Evolutionary conservation across 1,140 invertebrate genomes (phyloP).

Genomic region (Oedothorax gibbosus): DNA sequence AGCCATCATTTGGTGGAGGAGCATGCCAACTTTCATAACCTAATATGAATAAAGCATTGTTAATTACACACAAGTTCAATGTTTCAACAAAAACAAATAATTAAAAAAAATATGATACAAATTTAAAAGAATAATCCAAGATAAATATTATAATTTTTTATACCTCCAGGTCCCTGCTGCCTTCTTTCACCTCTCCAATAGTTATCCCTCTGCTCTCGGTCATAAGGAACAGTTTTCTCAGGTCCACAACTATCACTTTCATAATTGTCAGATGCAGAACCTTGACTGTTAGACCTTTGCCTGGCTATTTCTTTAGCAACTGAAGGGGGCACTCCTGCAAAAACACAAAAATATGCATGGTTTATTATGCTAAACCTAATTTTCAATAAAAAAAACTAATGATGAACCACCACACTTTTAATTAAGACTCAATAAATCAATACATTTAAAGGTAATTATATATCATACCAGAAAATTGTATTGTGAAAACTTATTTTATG

Average conservation of each 20-base stretch:
- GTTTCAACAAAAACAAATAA: too few species aligned
- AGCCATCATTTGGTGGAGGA: conserved; percentile 30
- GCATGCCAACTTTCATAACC: conserved; percentile 50
- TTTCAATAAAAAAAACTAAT: too few species aligned
- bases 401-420: too few species aligned
- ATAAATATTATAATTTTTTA: neutral
- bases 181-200: conserved; percentile 42
- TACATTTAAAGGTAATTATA: too few species aligned
- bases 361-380: too few species aligned
- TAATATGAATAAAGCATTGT: neutral
- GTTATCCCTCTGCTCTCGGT: conserved; percentile 33
- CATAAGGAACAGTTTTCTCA: conserved; percentile 62
- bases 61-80: neutral
- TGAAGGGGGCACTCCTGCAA: conserved; percentile 62
- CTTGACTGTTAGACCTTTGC: conserved; percentile 68
- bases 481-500: too few species aligned
- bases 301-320: conserved; percentile 63
- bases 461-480: too few species aligned
- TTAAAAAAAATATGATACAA: too few species aligned
- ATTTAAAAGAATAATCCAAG: neutral
- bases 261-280: conserved; percentile 68
- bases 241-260: conserved; percentile 65
- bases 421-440: too few species aligned
- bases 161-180: conserved; percentile 19
- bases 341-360: neutral